Conservation (phyloP, 2,888 invertebrate genomes). For the Chloromyia formosa region DNA sequence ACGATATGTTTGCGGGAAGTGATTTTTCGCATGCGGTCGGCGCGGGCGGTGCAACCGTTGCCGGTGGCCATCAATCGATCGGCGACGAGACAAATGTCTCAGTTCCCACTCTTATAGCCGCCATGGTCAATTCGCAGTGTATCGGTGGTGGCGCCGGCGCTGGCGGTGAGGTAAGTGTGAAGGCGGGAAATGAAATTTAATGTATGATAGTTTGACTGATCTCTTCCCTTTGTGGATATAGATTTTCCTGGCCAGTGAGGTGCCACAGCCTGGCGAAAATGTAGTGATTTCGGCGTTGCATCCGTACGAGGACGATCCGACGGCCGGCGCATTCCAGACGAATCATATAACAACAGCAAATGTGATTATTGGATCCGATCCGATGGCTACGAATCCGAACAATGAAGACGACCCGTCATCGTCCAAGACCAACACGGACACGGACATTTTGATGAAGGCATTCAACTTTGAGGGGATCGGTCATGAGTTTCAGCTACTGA, state of each 20-base stretch:
- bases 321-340: not conserved
- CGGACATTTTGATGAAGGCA: conserved; percentile 20
- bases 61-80: not conserved
- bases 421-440: not conserved
- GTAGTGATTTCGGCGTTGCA: conserved; percentile 44
- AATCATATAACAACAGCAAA: conserved; percentile 49
- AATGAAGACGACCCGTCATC: not conserved
- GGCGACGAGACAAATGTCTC: too few relatives aligned
- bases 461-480: conserved; percentile 57
- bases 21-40: not conserved
- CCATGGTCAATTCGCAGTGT: conserved; percentile 30
- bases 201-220: not conserved
- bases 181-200: not conserved
- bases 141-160: not conserved
- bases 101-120: not conserved
- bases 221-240: not conserved
- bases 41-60: not conserved
- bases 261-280: conserved; percentile 46
- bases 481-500: conserved; percentile 58
- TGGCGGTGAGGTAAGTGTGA: conserved; percentile 19
- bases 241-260: conserved; percentile 41
- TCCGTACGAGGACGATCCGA: conserved; percentile 39
- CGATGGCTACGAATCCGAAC: not conserved
- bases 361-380: conserved; percentile 53
- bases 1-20: conserved; percentile 40